Evolutionary conservation across 2,888 invertebrate genomes (phyloP).

Genomic region (Doris montereyensis): DNA sequence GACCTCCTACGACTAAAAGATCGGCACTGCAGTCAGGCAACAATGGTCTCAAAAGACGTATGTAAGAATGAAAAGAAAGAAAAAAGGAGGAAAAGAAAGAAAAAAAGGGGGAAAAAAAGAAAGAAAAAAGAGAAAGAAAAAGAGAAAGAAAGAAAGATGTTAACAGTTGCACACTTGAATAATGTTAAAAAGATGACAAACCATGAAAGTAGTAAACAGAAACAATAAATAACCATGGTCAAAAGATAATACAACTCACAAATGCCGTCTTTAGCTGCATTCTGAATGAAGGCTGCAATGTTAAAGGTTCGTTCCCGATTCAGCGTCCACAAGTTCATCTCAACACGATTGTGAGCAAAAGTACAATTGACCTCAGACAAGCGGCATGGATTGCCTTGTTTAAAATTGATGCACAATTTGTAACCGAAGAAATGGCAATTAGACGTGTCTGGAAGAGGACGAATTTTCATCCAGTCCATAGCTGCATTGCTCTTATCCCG

Average conservation of each 20-base stretch:
- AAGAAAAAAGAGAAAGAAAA: no score
- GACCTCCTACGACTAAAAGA: no score
- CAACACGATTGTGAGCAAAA: constrained; percentile 60
- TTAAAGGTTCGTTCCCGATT: constrained; percentile 58
- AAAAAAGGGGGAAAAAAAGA: no score
- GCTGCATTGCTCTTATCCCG: constrained; percentile 47
- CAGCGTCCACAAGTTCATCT: constrained; percentile 58
- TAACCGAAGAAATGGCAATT: constrained; percentile 14
- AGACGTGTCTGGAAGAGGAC: constrained; percentile 43
- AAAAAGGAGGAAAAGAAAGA: no score
- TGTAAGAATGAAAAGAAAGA: no score
- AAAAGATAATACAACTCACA: constrained; percentile 36
- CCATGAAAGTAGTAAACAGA: background rate
- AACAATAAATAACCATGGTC: background rate
- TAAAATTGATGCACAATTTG: constrained; percentile 61
- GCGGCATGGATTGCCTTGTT: constrained; percentile 50
- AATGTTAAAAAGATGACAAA: background rate
- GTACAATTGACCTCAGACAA: constrained; percentile 60
- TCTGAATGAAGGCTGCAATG: constrained; percentile 55
- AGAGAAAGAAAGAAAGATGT: background rate
- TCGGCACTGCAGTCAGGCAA: no score
- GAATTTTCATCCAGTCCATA: constrained; percentile 60
- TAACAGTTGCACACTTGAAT: background rate
- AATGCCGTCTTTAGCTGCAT: constrained; percentile 44
- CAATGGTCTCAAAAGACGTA: no score